Evolutionary conservation across 1,140 invertebrate species (phyloP), one percentile per base, ranked within the genome.

Genomic region (Vanessa atalanta): DNA sequence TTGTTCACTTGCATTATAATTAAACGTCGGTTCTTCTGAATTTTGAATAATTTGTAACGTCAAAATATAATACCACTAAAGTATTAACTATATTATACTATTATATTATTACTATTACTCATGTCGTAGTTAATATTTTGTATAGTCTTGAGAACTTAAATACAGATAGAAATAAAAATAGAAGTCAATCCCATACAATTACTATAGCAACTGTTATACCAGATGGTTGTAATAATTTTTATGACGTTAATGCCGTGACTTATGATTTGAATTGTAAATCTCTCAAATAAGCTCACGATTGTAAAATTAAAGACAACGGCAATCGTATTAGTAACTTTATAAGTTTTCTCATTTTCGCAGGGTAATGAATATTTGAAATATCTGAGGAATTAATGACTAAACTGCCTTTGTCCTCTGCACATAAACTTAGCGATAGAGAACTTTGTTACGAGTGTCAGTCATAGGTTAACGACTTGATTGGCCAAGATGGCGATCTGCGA

Each of bases 381-480:
- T 50, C 37, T 8, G 6, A 43, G 37, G 7, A 43, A 0, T 43
- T 9, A 8, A 9, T 43, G 37, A 43, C 7, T 43, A 15, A 50
- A 23, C 16, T 57, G 20, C 20, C 20, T 57, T 57, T 20, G 16
- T 57, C 20, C 8, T 9, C 20, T 43, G 37, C 37, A 53, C 50
- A 53, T 57, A 26, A 16, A 23, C 20, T 57, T 57, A 23, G 23
- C 20, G 20, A 23, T 57, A 43, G 15, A 73, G 73, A 53, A 76
- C 70, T 75, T 75, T 75, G 73, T 69, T 67, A 73, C 73, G 61
- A 79, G 71, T 76, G 75, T 75, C 85, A 83, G 80, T 78, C 84
- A 86, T 81, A 85, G 87, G 88, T 90, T 89, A 89, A 90, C 85
- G 78, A 87, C 83, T 86, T 89, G 88, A 89, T 91, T 88, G 85